Evolutionary conservation across 2,888 invertebrate genomes (phyloP), one percentile per base, ranked within the genome.

Genomic region (Sipha maydis): DNA sequence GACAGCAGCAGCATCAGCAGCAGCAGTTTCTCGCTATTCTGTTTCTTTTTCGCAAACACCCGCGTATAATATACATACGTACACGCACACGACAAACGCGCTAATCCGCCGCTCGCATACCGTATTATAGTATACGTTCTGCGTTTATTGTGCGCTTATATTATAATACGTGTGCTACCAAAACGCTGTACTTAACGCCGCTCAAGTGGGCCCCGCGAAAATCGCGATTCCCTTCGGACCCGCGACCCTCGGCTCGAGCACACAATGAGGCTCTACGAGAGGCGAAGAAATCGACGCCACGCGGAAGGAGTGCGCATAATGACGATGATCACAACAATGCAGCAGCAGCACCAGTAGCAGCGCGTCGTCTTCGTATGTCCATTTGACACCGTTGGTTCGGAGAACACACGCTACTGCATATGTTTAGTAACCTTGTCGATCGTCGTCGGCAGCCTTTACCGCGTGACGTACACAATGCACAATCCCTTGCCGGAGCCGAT

Each of bases 371-470:
- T 4, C 34, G 41, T 41, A 48, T 3, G 85, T 86, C 79, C 71
- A 86, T 86, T 56, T 14, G 85, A 80, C 86, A 80, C 86, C 80
- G 73, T 8, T 73, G 28, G 31, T 86, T 86, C 85, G 79, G 56
- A 2, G 79, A 86, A 86, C 48, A 28, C n/a, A 77, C 19, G n/a
- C 14, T 19, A 56, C 21, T 21, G 19, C 11, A 3, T 61, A 25
- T 17, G 11, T 17, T 17, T 3, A n/a, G n/a, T 9, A 71, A 71
- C 71, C 28, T 28, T 14, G 71, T n/a, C 71, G 31, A 28, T 69
- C 69, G 31, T 31, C 69, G 71, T 11, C 56, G 79, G 28, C 31
- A 56, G 31, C 61, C 77, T 48, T 75, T 75, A 38, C 31, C 25
- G 61, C 25, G 76, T n/a, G 48, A 48, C 14, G 48, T 14, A 1